Evolutionary conservation across 2,797 vertebrate species (phyloP), one percentile per base, ranked within the genome.

Genomic region (Catamblyrhynchus diadema): DNA sequence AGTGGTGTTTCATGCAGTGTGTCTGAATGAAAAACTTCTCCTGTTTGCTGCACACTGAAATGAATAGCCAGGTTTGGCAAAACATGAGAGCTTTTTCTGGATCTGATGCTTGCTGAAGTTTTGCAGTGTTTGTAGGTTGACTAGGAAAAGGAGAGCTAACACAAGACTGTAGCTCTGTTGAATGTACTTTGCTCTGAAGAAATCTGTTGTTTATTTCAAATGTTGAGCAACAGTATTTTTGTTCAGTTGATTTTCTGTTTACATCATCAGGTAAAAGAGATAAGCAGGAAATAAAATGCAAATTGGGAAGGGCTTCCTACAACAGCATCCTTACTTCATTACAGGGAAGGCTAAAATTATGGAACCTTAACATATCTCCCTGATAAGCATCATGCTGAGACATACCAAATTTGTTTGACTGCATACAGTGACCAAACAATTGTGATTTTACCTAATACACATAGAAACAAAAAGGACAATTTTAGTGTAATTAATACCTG

Each of bases 251-350:
- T 84, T 56, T 78, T 64, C 24, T 81, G 6, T 65, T 78, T 86
- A 50, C 3, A 5, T 69, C n/a, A 39, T 39, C 6, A 4, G 14
- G 28, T 89, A 65, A 62, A 87, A 75, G 24, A 72, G 24, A 22
- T 14, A 56, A 51, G 30, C 6, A 72, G 45, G 27, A 80, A 65
- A 21, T 16, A 57, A 91, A 61, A 83, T 44, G 16, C 12, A 35
- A 65, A 22, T 59, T 5, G 0, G 53, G 27, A 84, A 2, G 50
- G 50, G 10, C 4, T 51, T 51, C 50, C 28, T 51, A 12, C 0
- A 2, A 17, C 27, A 65, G 11, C 21, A 61, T 10, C 11, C 39
- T 61, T 42, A 45, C 3, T 25, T 65, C 13, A 54, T 45, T 54
- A 37, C 3, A 10, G 27, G 22, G 22, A 44, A 9, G 23, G 15